Percentiles rank a stretch among this genome's conserved stretches.
phyloP scores from a whole-genome alignment of 2,888 invertebrate genomes.

The Chloromyia formosa region DNA sequence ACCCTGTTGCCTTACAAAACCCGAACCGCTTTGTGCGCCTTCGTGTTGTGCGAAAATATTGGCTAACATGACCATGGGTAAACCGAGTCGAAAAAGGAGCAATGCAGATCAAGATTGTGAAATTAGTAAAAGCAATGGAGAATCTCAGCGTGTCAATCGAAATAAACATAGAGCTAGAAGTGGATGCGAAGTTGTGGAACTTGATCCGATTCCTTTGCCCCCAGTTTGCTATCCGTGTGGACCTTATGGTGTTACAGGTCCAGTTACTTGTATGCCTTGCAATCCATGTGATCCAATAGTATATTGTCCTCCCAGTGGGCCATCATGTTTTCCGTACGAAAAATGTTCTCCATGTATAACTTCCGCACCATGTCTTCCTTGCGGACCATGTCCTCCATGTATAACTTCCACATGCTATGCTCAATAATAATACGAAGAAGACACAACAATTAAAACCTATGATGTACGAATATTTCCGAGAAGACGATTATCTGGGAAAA shows the following conservation, averaged over 20 bases:
- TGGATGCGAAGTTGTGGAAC: background rate
- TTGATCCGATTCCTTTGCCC: conserved; percentile 6
- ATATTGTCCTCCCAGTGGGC: background rate
- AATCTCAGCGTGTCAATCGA: background rate
- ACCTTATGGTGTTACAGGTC: background rate
- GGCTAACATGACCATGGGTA: conserved; percentile 54
- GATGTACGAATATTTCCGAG: no score
- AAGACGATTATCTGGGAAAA: no score
- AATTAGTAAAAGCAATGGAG: background rate
- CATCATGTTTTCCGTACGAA: background rate
- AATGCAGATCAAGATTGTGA: no score
- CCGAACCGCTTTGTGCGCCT: conserved; percentile 66
- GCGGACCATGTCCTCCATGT: background rate
- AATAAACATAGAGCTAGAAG: background rate
- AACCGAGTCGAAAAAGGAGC: background rate
- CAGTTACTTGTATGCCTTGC: background rate
- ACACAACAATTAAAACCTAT: no score
- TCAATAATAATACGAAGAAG: no score
- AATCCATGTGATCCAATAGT: background rate
- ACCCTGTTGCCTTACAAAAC: conserved; percentile 65
- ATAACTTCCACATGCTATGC: no score
- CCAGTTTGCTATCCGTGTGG: conserved; percentile 30
- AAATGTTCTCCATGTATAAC: background rate
- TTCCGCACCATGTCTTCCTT: background rate
- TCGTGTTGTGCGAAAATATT: conserved; percentile 58